phyloP scores from a whole-genome alignment of 2,113 vertebrate genomes.

The Mionectes macconnelli region DNA sequence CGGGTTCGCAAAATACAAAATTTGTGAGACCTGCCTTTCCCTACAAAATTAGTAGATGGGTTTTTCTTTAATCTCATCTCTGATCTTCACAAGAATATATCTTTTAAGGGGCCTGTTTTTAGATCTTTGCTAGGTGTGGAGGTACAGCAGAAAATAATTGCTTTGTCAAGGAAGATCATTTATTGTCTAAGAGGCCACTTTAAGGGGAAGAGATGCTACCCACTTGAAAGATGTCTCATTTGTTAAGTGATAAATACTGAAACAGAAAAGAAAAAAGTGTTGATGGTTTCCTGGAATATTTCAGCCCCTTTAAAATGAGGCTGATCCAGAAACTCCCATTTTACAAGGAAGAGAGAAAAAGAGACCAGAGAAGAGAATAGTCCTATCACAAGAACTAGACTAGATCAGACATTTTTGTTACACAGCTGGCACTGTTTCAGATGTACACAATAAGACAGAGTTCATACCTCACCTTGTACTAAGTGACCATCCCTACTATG shows the following conservation, averaged over 20 bases:
- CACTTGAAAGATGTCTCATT: neutral
- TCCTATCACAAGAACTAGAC: neutral
- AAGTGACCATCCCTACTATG: accelerated
- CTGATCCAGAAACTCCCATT: neutral
- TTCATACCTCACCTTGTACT: neutral
- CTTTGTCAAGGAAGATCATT: neutral
- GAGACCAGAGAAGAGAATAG: neutral
- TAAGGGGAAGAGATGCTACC: neutral
- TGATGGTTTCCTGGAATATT: neutral
- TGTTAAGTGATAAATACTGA: neutral
- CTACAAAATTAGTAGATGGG: neutral
- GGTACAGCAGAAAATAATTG: neutral
- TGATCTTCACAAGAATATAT: neutral
- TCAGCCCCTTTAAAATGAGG: neutral
- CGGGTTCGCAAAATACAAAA: neutral
- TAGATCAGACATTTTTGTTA: neutral
- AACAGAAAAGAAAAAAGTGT: neutral
- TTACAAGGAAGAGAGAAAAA: neutral
- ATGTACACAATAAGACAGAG: neutral
- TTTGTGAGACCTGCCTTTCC: neutral
- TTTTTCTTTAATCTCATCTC: neutral
- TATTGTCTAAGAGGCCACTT: neutral
- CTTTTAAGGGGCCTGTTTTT: neutral
- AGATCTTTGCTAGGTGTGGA: neutral
- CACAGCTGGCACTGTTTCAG: neutral